Evolutionary conservation across 2,113 vertebrate species (phyloP), one percentile per base, ranked within the genome.

Genomic region (Phaethon lepturus): DNA sequence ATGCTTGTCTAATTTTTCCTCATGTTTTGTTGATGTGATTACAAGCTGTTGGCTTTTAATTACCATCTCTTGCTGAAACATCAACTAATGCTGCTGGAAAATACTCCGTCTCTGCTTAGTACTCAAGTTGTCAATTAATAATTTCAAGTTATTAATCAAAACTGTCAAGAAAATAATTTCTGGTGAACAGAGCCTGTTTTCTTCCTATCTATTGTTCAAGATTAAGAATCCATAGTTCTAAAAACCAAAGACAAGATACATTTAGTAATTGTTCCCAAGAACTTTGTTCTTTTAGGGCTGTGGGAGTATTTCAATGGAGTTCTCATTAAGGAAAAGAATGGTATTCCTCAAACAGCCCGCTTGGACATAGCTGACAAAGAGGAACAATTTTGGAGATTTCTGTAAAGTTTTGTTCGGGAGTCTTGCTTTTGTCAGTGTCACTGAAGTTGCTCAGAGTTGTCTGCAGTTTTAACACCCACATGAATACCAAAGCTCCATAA

Each of bases 391-490:
- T 45, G 63, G 42, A 55, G 53, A 42, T 40, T 91, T 87, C 72
- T 72, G 67, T 49, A 29, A 53, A 53, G 85, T 85, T 81, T 92
- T 84, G 29, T 23, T 69, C 11, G 18, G 68, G 77, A 55, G 8
- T 76, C 81, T 97, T 98, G 88, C 53, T 96, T 96, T 56, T 96
- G 68, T 93, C 92, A 91, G n/a, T 90, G 92, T 95, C 82, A 58
- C 49, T 53, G 80, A 24, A 77, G 58, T 93, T 67, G 20, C 72
- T 82, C 81, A 40, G 31, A 52, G 28, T 81, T 92, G 75, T 84
- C 91, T 64, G 53, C 64, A 78, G 75, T 88, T 88, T 76, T 78
- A 83, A 96, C 73, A 90, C 85, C 86, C 75, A 6, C 64, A 31
- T 15, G 88, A 97, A 94, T 88, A 74, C 87, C 90, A 78, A 95